Conservation (phyloP, 2,113 vertebrate species). For the Carassius gibelio region DNA sequence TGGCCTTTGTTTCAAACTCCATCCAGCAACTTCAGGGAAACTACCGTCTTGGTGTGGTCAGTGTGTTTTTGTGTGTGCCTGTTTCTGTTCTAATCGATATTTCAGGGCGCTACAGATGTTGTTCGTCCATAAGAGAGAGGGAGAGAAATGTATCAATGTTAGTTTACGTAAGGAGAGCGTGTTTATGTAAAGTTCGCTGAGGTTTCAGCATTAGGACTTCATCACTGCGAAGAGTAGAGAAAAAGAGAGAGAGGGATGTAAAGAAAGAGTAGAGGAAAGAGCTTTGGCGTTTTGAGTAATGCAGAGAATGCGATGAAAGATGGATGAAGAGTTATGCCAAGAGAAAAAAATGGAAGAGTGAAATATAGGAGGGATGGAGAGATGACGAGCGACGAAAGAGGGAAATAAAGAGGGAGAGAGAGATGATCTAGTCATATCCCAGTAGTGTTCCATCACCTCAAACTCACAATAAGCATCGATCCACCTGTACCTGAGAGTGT, state of each 20-base stretch:
- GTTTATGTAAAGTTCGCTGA: slow-evolving; percentile 22
- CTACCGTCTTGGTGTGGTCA: slow-evolving; percentile 62
- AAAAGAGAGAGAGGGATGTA: not conserved
- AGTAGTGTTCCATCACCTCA: slow-evolving; percentile 55
- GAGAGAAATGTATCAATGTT: slow-evolving; percentile 16
- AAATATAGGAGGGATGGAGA: slow-evolving; percentile 51
- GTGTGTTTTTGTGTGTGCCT: slow-evolving; percentile 55
- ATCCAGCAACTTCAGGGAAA: slow-evolving; percentile 70
- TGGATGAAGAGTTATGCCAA: slow-evolving; percentile 32
- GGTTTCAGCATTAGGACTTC: not conserved
- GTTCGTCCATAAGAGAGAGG: slow-evolving; percentile 16
- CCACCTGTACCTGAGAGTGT: slow-evolving; percentile 51
- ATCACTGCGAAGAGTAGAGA: not conserved
- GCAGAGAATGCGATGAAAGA: slow-evolving; percentile 28
- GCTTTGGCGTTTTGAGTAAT: slow-evolving; percentile 8
- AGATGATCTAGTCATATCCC: slow-evolving; percentile 60
- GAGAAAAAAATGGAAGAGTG: slow-evolving; percentile 41
- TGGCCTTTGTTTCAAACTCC: slow-evolving; percentile 71
- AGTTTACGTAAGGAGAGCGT: slow-evolving; percentile 27
- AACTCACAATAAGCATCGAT: slow-evolving; percentile 59
- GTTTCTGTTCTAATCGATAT: slow-evolving; percentile 12
- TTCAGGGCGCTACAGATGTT: not conserved
- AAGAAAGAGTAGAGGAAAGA: not conserved
- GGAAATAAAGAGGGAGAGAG: slow-evolving; percentile 37
- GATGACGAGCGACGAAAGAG: slow-evolving; percentile 28